Evolutionary conservation across 2,113 vertebrate species (phyloP), one percentile per base, ranked within the genome.

Genomic region (Periophthalmodon schlosseri): DNA sequence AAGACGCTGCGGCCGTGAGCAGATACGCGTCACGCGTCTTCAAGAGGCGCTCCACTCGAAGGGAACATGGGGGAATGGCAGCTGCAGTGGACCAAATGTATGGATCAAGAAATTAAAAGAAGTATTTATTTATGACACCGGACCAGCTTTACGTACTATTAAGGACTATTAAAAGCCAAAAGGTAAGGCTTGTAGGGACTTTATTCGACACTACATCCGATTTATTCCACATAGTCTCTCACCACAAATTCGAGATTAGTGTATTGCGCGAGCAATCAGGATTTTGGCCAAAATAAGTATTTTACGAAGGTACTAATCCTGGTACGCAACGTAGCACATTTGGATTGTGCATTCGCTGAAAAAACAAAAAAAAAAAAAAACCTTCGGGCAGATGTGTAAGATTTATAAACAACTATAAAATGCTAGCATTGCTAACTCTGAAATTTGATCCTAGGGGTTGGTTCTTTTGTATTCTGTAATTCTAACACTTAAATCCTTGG

Each of bases 51-150:
- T 85, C 80, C 79, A 39, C 67, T 80, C 75, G 63, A 70, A 58
- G 76, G 52, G 83, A 91, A 80, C 84, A 93, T 93, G 93, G 91
- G 70, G 84, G 82, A 80, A 90, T 88, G 88, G 92, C 85, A 87
- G 64, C 58, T 85, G 80, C 84, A 71, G 24, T 64, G 74, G 58
- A 81, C 39, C 76, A 68, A 78, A 79, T 87, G 71, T 85, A 77
- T 81, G 88, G 81, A 77, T 63, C 79, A 76, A 75, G 77, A 80
- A 86, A 82, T 74, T 67, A 68, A 70, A 68, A 64, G 39, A 81
- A 68, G 70, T 81, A 81, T 79, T 69, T 75, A 75, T 89, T 86
- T 91, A 90, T 92, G 91, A 91, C 83, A 86, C 80, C 58, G 72
- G 77, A 20, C 58, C 20, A 20, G 28, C 57, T 77, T 64, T 14